Evolutionary conservation across 2,888 invertebrate genomes (phyloP).

Genomic region (Athalia rosae): DNA sequence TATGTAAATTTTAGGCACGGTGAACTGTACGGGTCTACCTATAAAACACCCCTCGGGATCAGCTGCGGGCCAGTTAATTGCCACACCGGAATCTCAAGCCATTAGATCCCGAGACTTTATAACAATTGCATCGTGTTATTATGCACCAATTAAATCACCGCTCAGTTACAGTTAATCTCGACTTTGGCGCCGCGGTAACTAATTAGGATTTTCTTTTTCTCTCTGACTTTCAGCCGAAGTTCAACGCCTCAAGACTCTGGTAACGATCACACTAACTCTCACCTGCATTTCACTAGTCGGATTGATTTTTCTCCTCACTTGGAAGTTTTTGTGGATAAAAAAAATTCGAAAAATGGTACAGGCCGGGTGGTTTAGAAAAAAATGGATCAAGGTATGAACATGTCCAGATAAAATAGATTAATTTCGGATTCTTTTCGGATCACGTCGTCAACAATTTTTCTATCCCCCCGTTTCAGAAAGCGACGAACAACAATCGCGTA

Average conservation of each 20-base stretch:
- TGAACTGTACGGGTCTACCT: neutral
- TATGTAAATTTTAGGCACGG: slow-evolving; percentile 41
- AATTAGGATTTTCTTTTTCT: neutral
- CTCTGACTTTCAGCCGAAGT: slow-evolving; percentile 56
- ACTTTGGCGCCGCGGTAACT: neutral
- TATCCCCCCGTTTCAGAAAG: slow-evolving; percentile 53
- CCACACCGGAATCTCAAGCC: slow-evolving; percentile 9
- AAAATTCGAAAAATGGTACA: slow-evolving; percentile 56
- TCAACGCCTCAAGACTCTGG: slow-evolving; percentile 53
- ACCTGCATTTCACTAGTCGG: slow-evolving; percentile 54
- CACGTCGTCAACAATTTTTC: neutral
- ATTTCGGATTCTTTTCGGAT: neutral
- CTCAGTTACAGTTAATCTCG: neutral
- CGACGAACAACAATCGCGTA: slow-evolving; percentile 58
- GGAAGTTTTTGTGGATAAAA: slow-evolving; percentile 57
- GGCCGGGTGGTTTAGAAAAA: slow-evolving; percentile 55
- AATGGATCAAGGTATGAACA: slow-evolving; percentile 61
- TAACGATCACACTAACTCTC: slow-evolving; percentile 55
- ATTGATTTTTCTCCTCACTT: slow-evolving; percentile 55
- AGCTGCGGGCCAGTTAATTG: slow-evolving; percentile 36
- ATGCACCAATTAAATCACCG: neutral
- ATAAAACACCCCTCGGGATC: neutral
- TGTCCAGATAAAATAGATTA: slow-evolving; percentile 10
- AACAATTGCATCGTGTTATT: neutral
- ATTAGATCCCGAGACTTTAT: neutral